A percentile compares a stretch with the other conserved stretches of the same genome.
phyloP scores from a whole-genome alignment of 2,113 vertebrate species.

The Entelurus aequoreus region DNA sequence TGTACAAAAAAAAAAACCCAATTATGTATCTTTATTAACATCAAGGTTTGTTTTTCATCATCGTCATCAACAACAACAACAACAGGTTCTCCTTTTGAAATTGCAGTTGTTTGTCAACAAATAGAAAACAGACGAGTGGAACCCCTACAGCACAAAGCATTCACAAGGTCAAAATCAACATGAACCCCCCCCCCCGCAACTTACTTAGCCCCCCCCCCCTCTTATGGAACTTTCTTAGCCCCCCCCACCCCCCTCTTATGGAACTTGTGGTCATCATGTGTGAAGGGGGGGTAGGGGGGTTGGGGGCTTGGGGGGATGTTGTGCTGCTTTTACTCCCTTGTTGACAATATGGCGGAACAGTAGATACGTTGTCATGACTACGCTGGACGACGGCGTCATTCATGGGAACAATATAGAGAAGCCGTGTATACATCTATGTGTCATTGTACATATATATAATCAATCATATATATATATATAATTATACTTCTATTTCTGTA shows the following conservation, averaged over 20 bases:
- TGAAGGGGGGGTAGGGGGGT: constrained; percentile 13
- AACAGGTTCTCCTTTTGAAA: constrained; percentile 67
- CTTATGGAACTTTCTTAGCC: not conserved
- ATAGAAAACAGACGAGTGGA: constrained; percentile 97
- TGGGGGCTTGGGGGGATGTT: constrained; percentile 44
- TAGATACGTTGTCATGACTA: constrained; percentile 79
- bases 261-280: not conserved
- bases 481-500: constrained; percentile 74
- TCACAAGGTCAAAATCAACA: constrained; percentile 98
- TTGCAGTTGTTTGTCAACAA: constrained; percentile 89
- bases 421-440: constrained; percentile 79
- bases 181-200: constrained; percentile 45
- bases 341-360: constrained; percentile 75
- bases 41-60: constrained; percentile 74
- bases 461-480: constrained; percentile 67
- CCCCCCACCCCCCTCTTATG: not conserved
- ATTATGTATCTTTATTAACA: constrained; percentile 99
- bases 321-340: constrained; percentile 74
- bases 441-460: constrained; percentile 76
- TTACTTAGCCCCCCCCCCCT: not conserved
- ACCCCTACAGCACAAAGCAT: constrained; percentile 98
- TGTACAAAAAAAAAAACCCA: constrained; percentile 98
- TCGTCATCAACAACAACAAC: constrained; percentile 3
- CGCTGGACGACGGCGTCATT: constrained; percentile 76
- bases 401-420: constrained; percentile 70